Base-by-base conservation (phyloP, 2,888 invertebrate genomes). In the Aleiodes alternator region DNA sequence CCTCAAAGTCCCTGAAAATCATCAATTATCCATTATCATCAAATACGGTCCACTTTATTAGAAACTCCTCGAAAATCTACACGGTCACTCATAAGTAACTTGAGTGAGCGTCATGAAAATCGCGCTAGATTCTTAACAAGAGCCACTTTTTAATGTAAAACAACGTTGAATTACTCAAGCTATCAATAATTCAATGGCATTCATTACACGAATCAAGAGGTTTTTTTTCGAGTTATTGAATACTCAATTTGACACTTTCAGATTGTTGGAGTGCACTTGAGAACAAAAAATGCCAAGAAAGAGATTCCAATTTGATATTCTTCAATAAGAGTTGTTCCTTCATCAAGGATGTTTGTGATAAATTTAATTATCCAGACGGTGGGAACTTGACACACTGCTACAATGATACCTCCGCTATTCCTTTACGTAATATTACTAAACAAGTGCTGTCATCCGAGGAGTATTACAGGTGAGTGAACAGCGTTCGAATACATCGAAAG, bases 221-320 rank as follows among this genome's bases (percentile, higher is more conserved):
- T 7, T 23, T 23, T 9, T 9, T 11, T 43, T 3, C 0, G 43
- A 11, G 8, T 7, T 48, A 16, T n/a, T 14, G 55, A 31, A 29
- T 29, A 34, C 48, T 16, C 8, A 55, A 55, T 16, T 55, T 9
- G 23, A 71, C 66, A 73, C 78, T 80, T 56, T 84, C 83, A 94
- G 94, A 90, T 81, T 94, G 94, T 88, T 94, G 92, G 88, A 94
- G 94, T 81, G 93, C 93, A 0, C 85, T 90, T n/a, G 92, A 93
- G 80, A 93, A 94, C 79, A 84, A 84, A 12, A 83, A 82, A 0
- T 94, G 94, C 82, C 87, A 90, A 43, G 76, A 81, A 16, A 88
- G 90, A 66, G 90, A 91, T 80, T 86, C 86, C 0, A 89, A 89
- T 0, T 76, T 66, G 64, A 92, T 93, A 0, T 94, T 90, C 84